Conservation (phyloP, 2,113 vertebrate species). For the Amphiprion ocellaris region DNA sequence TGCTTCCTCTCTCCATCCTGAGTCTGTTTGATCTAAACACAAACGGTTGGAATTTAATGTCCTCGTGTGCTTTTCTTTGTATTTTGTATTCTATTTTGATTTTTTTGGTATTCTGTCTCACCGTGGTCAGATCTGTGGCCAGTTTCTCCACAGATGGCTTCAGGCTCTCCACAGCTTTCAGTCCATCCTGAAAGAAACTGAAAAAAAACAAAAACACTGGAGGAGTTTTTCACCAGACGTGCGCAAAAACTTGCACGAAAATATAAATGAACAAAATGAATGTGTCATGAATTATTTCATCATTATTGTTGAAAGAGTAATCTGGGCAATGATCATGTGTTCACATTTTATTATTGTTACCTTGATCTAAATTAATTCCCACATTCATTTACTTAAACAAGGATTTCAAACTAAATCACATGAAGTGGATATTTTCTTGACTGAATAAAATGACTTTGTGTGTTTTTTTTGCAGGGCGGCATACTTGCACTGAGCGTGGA, state of each 20-base stretch:
- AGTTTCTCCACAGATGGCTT: slow-evolving; percentile 94
- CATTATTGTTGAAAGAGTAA: too few relatives aligned
- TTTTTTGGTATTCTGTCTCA: slow-evolving; percentile 60
- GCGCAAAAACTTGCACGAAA: too few relatives aligned
- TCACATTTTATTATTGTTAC: too few relatives aligned
- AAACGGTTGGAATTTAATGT: background rate
- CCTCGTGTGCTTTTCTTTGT: too few relatives aligned
- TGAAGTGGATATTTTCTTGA: too few relatives aligned
- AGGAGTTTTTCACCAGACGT: background rate
- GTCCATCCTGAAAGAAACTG: slow-evolving; percentile 98
- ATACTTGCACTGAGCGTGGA: slow-evolving; percentile 99
- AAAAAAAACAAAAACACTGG: too few relatives aligned
- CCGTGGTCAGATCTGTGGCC: slow-evolving; percentile 90
- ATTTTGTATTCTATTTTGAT: too few relatives aligned
- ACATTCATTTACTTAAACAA: too few relatives aligned
- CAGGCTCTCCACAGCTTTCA: slow-evolving; percentile 94
- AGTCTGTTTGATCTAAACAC: slow-evolving; percentile 85
- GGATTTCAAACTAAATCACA: too few relatives aligned
- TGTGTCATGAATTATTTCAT: background rate
- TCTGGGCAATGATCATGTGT: too few relatives aligned
- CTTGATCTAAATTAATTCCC: too few relatives aligned
- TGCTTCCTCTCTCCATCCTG: slow-evolving; percentile 96
- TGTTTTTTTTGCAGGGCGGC: slow-evolving; percentile 50
- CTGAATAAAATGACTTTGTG: too few relatives aligned
- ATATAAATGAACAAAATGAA: background rate